Base-by-base conservation (phyloP, 2,797 vertebrate species). In the Babyrousa celebensis region DNA sequence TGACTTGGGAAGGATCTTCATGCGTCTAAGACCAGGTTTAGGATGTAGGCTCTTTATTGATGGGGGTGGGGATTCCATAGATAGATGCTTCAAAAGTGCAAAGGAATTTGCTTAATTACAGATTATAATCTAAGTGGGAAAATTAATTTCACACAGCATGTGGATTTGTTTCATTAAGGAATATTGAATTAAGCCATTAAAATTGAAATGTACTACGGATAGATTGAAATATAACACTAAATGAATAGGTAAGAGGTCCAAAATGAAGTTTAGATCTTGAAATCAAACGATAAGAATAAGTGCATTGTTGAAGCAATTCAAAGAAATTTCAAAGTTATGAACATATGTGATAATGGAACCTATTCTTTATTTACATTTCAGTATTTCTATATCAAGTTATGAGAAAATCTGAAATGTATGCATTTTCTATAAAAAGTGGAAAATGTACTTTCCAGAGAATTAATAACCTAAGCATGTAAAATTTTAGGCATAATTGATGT, bases 181-280 rank as follows among this genome's bases (percentile, higher is more conserved):
- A 65, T 63, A 65, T 8, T 54, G 71, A 84, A 75, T 67, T 82
- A 62, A 68, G 25, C 67, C 27, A 87, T 74, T 75, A 63, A 94
- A 75, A 52, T 4, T 23, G 10, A 96, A 79, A 72, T 48, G 15
- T 27, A 95, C 56, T 68, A 11, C 15, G 83, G 72, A 2, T 3
- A 67, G 48, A 15, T 56, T 58, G 43, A 40, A n/a, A 93, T 65
- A 63, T 32, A 20, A 48, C 77, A 77, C 1, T 43, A 60, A 92
- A 65, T 48, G 32, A 36, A 36, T 15, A 36, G 4, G 29, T 56
- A 48, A 91, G 43, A 43, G 32, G 27, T 58, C 18, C 63, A n/a
- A 75, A 92, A 85, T 15, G 2, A 94, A 91, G 43, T 36, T 72
- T 27, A 79, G n/a, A 84, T 84, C 36, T 79, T 67, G 32, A 58